phyloP scores from a whole-genome alignment of 2,113 vertebrate species.

The Hyperopisus bebe region DNA sequence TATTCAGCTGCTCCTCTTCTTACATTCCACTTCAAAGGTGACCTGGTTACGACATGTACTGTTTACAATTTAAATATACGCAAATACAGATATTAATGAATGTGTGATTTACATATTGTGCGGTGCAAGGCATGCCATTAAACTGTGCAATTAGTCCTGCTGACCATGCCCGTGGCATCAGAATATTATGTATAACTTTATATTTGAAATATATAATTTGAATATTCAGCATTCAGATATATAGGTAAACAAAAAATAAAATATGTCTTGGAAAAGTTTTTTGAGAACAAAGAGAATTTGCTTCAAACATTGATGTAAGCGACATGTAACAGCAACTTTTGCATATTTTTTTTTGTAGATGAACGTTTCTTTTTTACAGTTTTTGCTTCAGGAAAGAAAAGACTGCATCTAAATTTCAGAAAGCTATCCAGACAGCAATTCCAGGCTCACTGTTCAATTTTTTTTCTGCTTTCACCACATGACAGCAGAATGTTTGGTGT shows the following conservation, averaged over 20 bases:
- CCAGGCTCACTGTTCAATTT: neutral
- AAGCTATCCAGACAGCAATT: neutral
- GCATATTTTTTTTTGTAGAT: neutral
- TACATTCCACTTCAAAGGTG: neutral
- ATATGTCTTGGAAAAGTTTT: neutral
- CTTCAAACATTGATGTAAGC: neutral
- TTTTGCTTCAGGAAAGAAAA: neutral
- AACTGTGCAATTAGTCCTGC: neutral
- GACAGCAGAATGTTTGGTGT: conserved; percentile 1
- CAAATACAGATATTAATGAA: neutral
- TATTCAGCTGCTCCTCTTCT: too few relatives aligned
- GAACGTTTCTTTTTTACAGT: neutral
- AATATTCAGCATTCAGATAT: neutral
- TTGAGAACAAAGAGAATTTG: neutral
- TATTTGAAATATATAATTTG: neutral
- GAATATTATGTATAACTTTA: neutral
- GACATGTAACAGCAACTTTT: neutral
- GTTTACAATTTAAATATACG: neutral
- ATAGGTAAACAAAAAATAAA: neutral
- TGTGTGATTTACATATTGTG: neutral
- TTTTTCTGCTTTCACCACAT: neutral
- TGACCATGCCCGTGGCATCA: neutral
- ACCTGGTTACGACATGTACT: neutral
- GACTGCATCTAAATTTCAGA: neutral
- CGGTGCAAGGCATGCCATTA: neutral